These are phyloP conservation scores for Thumatha senex DNA, from an alignment of 2,888 invertebrate species.

Conservation along the genomic window DNA sequence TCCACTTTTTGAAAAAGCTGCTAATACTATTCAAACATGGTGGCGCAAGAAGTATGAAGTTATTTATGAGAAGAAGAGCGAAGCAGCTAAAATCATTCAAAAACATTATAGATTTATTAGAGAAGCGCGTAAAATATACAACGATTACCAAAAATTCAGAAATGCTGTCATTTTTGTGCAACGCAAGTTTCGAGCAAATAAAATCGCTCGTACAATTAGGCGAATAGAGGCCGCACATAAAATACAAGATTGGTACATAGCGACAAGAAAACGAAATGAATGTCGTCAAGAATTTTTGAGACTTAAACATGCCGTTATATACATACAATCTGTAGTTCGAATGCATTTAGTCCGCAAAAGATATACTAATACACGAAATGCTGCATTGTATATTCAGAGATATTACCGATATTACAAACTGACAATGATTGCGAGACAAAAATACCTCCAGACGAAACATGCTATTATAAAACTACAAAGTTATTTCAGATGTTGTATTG, in stretches of 20 bases:
- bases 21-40: constrained; percentile 87
- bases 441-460: constrained; percentile 40
- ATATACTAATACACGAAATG: constrained; percentile 42
- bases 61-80: constrained; percentile 73
- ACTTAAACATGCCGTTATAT: constrained; percentile 49
- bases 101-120: constrained; percentile 53
- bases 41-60: constrained; percentile 86
- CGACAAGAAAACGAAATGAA: constrained; percentile 44
- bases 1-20: constrained; percentile 88
- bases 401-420: constrained; percentile 60
- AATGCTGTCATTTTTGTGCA: constrained; percentile 58
- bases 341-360: constrained; percentile 52
- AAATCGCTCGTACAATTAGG: constrained; percentile 35
- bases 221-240: constrained; percentile 48
- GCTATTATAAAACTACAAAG: constrained; percentile 51
- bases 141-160: constrained; percentile 49
- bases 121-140: constrained; percentile 44
- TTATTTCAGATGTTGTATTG: constrained; percentile 47
- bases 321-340: constrained; percentile 64
- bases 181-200: constrained; percentile 55
- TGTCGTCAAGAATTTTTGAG: constrained; percentile 50
- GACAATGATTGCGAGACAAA: constrained; percentile 39
- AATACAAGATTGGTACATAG: constrained; percentile 70
- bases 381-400: constrained; percentile 61
- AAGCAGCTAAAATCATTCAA: constrained; percentile 84